Base-by-base conservation (phyloP, 2,888 invertebrate genomes). In the Stenodema calcarata region DNA sequence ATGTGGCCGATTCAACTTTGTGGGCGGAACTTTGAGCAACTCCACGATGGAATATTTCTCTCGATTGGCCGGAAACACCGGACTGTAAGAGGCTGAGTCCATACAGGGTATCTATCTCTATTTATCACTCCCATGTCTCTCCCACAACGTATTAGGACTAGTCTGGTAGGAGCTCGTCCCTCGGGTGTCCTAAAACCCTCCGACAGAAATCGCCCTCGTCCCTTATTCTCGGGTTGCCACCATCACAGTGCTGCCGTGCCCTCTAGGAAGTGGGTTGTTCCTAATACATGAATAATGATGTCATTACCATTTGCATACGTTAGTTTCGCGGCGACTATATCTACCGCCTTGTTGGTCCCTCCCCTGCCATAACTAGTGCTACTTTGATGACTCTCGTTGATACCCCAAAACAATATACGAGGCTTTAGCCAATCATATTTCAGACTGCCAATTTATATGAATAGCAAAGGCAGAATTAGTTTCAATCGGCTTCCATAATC, bases 231-330 rank as follows among this genome's bases (percentile, higher is more conserved):
- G 73, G 73, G 41, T 41, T 73, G 30, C 73, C 73, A 35, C 35
- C 73, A n/a, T 41, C 35, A 35, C 35, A 7, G 4, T 14, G 27
- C 27, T 12, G 12, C 73, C 14, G n/a, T 41, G 35, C 73, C 73
- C 73, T 41, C 73, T 41, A 18, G 73, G 73, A 41, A 73, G 73
- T 41, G 73, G 73, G 73, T 30, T 73, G 73, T 73, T 73, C 73
- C 73, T 73, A 73, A 73, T 73, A 73, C 73, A 73, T 73, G 73
- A 73, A 73, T 73, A 73, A 73, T 73, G 73, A 73, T 35, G 73
- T 73, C 73, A 73, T 73, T 73, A 73, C 35, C 73, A 73, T 73
- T 73, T 73, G 73, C 73, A 73, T 73, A 73, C 18, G 30, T 35
- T 73, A 73, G 16, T n/a, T 28, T 41, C 7, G 16, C 12, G 73